Base-by-base conservation (phyloP, 2,113 vertebrate species). In the Setophaga kirtlandii region DNA sequence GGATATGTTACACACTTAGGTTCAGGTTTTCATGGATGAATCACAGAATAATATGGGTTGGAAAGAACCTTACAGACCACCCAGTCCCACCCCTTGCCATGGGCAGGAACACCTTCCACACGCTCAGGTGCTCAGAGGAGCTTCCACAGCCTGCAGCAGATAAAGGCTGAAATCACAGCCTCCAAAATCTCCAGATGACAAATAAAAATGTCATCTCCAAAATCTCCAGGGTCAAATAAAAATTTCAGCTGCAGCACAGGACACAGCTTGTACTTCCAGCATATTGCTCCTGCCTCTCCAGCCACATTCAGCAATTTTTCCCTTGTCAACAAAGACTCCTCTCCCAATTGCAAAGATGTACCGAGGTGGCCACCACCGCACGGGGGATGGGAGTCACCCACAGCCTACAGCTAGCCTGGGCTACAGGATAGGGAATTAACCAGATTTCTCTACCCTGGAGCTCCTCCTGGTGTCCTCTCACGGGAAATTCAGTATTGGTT, bases 331-430 rank as follows among this genome's bases (percentile, higher is more conserved):
- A 21, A 62, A 84, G 41, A 25, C 2, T 2, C 2, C 11, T 24
- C 23, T 62, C 19, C 25, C 50, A 22, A 0, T 0, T 25, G 16
- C 0, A 3, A 67, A 62, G 31, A 24, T 2, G 14, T 2, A 10
- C 3, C 0, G 2, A 52, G 41, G 24, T 12, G 49, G 35, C 9
- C 41, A 46, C 16, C 44, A 53, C 44, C 18, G 25, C 16, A 15
- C 0, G 0, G 10, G 10, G 63, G 19, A 12, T 9, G 13, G 8
- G 3, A 8, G 18, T 2, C 9, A 22, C 18, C 6, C 37, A 13
- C n/a, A 35, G 16, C 28, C 22, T 6, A 10, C 27, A 12, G 5
- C 3, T 10, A 10, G 5, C 5, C 35, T 1, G 5, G 8, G 12
- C 39, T 9, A 5, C 1, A 14, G 22, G 15, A 27, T 0, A 9